Percentiles rank a stretch among this genome's conserved stretches.
phyloP scores from a whole-genome alignment of 2,888 invertebrate genomes.

The Apodemia zela region DNA sequence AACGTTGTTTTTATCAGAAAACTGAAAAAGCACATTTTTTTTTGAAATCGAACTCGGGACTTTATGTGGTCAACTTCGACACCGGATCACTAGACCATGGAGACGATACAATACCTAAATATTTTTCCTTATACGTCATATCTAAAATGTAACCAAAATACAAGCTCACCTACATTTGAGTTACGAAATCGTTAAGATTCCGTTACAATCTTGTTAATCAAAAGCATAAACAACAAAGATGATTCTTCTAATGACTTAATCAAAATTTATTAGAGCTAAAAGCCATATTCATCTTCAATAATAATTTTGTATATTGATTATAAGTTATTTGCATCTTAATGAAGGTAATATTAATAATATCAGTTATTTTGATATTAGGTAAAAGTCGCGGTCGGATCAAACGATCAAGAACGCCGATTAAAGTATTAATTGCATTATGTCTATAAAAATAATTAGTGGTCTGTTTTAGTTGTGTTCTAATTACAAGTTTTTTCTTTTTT shows the following conservation, averaged over 20 bases:
- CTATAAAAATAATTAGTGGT: slow-evolving; percentile 10
- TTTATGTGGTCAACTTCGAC: too few species aligned
- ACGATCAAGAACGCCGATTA: slow-evolving; percentile 16
- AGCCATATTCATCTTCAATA: slow-evolving; percentile 48
- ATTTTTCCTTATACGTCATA: neutral
- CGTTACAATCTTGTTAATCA: slow-evolving; percentile 27
- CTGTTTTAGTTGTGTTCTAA: slow-evolving; percentile 10
- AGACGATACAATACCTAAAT: neutral
- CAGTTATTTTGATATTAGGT: slow-evolving; percentile 52
- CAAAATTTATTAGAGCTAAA: slow-evolving; percentile 44
- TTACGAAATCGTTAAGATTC: slow-evolving; percentile 22
- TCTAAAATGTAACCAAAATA: neutral
- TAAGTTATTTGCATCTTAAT: slow-evolving; percentile 52
- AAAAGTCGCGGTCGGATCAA: slow-evolving; percentile 49
- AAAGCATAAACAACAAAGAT: slow-evolving; percentile 30
- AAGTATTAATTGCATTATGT: slow-evolving; percentile 10
- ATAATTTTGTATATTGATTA: slow-evolving; percentile 50
- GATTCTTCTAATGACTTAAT: slow-evolving; percentile 50
- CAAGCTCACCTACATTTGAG: neutral
- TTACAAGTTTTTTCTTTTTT: neutral
- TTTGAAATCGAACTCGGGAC: too few species aligned
- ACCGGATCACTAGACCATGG: too few species aligned
- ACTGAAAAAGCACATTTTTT: too few species aligned
- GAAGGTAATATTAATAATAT: slow-evolving; percentile 46
- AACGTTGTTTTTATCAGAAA: too few species aligned